Evolutionary conservation across 2,113 vertebrate genomes (phyloP).

Genomic region (Nycticorax nycticorax): DNA sequence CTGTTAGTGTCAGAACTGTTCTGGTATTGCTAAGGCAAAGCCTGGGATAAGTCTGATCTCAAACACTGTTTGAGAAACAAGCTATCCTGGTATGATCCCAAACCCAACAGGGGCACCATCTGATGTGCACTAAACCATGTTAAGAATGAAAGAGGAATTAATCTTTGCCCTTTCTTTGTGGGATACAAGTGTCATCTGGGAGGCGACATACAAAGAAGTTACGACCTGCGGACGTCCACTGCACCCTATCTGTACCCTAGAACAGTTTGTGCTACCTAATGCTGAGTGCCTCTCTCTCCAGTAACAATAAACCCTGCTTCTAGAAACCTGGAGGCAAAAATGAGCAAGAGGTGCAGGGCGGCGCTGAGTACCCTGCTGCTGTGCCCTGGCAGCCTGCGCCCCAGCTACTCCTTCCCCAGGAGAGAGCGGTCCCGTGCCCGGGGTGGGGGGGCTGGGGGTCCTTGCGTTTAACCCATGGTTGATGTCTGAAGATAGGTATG

Average conservation of each 20-base stretch:
- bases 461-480: accelerated
- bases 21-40: not conserved
- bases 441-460: not conserved
- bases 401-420: not conserved
- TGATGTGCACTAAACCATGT: not conserved
- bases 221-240: not conserved
- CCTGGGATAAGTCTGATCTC: not conserved
- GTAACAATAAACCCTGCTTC: not conserved
- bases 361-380: not conserved
- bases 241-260: not conserved
- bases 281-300: not conserved
- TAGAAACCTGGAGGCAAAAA: not conserved
- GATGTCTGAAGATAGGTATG: not conserved
- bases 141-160: not conserved
- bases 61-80: not conserved
- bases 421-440: not conserved
- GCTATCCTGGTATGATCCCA: not conserved
- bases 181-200: not conserved
- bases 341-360: not conserved
- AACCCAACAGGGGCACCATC: not conserved
- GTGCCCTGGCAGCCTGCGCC: not conserved
- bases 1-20: not conserved
- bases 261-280: not conserved
- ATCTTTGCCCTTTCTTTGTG: not conserved
- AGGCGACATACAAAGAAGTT: not conserved